Evolutionary conservation across 2,113 vertebrate genomes (phyloP).

Genomic region (Argyrosomus japonicus): DNA sequence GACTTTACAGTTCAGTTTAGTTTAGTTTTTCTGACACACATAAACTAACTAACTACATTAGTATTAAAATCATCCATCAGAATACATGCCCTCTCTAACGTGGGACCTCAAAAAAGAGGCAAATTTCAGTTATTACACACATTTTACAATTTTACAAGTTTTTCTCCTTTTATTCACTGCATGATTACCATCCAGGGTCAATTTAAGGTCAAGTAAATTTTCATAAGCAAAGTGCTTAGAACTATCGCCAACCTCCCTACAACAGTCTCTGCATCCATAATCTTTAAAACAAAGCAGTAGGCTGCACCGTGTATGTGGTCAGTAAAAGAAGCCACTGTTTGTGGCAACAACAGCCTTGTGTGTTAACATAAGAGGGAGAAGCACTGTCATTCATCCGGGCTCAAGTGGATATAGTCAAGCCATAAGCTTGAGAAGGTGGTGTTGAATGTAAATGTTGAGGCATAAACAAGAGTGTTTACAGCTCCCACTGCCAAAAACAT

Average conservation of each 20-base stretch:
- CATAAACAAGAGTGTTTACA: conserved; percentile 68
- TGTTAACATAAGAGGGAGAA: conserved; percentile 35
- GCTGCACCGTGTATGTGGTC: neutral
- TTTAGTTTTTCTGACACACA: too few species aligned
- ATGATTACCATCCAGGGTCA: neutral
- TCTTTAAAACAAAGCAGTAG: neutral
- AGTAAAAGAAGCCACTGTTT: conserved; percentile 28
- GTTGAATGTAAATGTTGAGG: conserved; percentile 70
- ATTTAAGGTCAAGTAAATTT: neutral
- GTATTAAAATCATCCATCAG: neutral
- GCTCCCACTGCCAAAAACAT: conserved; percentile 54
- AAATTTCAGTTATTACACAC: neutral
- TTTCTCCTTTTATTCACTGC: neutral
- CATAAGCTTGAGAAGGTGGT: conserved; percentile 61
- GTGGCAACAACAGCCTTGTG: conserved; percentile 35
- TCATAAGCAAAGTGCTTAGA: neutral
- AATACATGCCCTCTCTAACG: neutral
- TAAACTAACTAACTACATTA: neutral
- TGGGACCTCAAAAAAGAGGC: neutral
- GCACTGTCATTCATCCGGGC: conserved; percentile 46
- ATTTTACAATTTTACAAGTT: neutral
- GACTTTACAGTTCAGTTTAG: too few species aligned
- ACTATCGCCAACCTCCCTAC: neutral
- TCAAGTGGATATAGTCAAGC: conserved; percentile 53
- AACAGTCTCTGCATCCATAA: neutral